Evolutionary conservation across 1,140 invertebrate species (phyloP).

Genomic region (Microvelia longipes): DNA sequence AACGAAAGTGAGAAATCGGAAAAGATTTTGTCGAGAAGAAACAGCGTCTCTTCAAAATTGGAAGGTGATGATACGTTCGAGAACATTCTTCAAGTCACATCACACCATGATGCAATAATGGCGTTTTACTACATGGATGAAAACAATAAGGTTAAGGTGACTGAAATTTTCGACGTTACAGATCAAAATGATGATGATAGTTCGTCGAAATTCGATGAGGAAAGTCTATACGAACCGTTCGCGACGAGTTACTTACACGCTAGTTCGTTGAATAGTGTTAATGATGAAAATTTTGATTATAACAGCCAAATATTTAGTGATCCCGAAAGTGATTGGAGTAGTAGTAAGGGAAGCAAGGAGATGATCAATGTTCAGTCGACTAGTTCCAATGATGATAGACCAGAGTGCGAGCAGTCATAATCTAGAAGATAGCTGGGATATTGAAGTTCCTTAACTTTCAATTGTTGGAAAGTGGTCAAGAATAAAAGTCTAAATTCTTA

Average conservation of each 20-base stretch:
- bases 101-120: conserved; percentile 71
- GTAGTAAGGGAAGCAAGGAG: neutral
- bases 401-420: conserved; percentile 8
- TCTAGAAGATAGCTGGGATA: too few species aligned
- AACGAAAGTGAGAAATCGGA: conserved; percentile 7
- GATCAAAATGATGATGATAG: conserved; percentile 31
- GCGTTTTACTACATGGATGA: conserved; percentile 80
- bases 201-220: conserved; percentile 33
- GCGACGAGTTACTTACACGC: conserved; percentile 21
- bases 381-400: neutral
- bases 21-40: conserved; percentile 13
- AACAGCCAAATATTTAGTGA: conserved; percentile 37
- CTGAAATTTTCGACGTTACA: conserved; percentile 73
- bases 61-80: conserved; percentile 58
- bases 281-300: conserved; percentile 31
- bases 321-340: conserved; percentile 41
- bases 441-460: too few species aligned
- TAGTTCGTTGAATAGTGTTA: conserved; percentile 31
- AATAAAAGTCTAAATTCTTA: too few species aligned
- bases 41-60: conserved; percentile 7
- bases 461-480: too few species aligned
- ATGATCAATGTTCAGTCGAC: neutral
- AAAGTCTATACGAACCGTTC: neutral
- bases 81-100: conserved; percentile 60
- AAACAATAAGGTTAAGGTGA: conserved; percentile 68